Conservation (phyloP, 2,797 vertebrate genomes). For the Triplophysa bombifrons region DNA sequence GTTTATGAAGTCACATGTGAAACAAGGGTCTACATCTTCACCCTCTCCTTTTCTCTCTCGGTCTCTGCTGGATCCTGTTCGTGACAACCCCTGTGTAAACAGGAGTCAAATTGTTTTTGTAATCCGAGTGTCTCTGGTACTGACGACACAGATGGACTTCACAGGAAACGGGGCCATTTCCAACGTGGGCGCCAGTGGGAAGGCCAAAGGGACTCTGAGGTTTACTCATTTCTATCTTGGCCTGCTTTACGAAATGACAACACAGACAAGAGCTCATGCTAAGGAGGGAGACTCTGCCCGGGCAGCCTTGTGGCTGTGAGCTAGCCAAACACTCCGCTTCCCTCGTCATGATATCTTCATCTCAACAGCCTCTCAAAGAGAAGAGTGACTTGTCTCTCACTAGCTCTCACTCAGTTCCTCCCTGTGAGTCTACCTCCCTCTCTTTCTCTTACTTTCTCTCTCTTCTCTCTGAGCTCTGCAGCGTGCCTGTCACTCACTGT, state of each 20-base stretch:
- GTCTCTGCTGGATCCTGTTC: slow-evolving; percentile 1
- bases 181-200: slow-evolving; percentile 14
- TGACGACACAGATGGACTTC: slow-evolving; percentile 30
- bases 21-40: slow-evolving; percentile 43
- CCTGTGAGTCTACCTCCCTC: slow-evolving; percentile 26
- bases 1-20: background rate
- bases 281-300: slow-evolving; percentile 30
- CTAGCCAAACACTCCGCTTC: slow-evolving; percentile 38
- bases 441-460: slow-evolving; percentile 23
- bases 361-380: slow-evolving; percentile 45
- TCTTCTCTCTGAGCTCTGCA: slow-evolving; percentile 38
- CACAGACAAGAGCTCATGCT: slow-evolving; percentile 22
- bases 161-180: slow-evolving; percentile 11
- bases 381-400: slow-evolving; percentile 47
- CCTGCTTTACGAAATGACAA: slow-evolving; percentile 39
- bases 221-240: slow-evolving; percentile 22
- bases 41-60: slow-evolving; percentile 22
- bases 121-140: slow-evolving; percentile 13
- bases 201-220: slow-evolving; percentile 28
- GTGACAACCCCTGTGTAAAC: slow-evolving; percentile 29
- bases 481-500: slow-evolving; percentile 59
- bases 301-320: slow-evolving; percentile 27
- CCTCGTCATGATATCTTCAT: slow-evolving; percentile 51
- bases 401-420: slow-evolving; percentile 35
- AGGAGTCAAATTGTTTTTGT: slow-evolving; percentile 4